Base-by-base conservation (phyloP, 2,888 invertebrate species). In the Hedychridium roseum region DNA sequence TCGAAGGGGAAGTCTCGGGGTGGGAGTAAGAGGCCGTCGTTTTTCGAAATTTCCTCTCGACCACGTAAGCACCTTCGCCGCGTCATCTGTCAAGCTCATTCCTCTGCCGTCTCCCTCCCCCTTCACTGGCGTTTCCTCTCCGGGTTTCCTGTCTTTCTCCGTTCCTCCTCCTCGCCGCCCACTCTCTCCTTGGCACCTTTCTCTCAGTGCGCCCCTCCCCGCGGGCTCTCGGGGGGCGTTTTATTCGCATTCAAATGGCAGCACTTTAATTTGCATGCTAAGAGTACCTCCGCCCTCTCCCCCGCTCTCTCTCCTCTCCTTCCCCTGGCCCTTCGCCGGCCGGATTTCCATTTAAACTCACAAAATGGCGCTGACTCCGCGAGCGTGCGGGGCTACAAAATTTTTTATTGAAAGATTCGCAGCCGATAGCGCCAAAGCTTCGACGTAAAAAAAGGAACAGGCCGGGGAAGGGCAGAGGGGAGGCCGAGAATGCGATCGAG, bases 221-320 rank as follows among this genome's bases (percentile, higher is more conserved):
- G 47, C 53, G 45, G 53, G 50, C 53, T 66, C 64, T 42, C 59
- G 57, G 54, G n/a, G 64, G 66, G 66, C 70, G 70, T 77, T 77
- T 76, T 76, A 78, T 78, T 76, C 76, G 70, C 74, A 76, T 78
- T 76, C 74, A 74, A 78, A 78, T 75, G 73, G 75, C 72, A 72
- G 76, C 69, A 78, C 74, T 78, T 78, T 78, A 77, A 78, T 78
- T 78, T 78, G 77, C 78, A 78, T 78, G 78, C 76, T 77, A 78
- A 78, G 76, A 78, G 76, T 68, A 60, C 69, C 58, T 55, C 57
- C 59, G 57, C 60, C 64, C 60, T 60, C 62, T 63, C 64, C 51
- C 54, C 58, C 59, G 49, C 66, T 54, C 59, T 47, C 55, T 53
- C 49, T 43, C 39, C 46, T 56, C 49, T 39, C 47, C 51, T 47